phyloP scores from a whole-genome alignment of 2,888 invertebrate genomes.

The Caenorhabditis sp. region DNA sequence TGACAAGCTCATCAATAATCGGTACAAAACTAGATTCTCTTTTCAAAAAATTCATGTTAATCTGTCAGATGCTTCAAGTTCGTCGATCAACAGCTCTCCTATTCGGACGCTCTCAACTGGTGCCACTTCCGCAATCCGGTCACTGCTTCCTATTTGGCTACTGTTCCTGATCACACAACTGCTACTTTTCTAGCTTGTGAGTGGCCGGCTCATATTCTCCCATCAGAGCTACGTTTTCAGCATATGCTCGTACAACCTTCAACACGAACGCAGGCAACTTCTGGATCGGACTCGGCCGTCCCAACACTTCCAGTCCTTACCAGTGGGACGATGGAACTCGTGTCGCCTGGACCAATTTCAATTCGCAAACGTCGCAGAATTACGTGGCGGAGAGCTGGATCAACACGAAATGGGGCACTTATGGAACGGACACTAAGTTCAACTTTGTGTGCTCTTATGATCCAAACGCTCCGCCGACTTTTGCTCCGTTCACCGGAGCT shows the following conservation, averaged over 20 bases:
- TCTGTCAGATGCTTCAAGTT: constrained; percentile 38
- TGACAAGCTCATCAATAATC: background rate
- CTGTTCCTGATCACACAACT: constrained; percentile 3
- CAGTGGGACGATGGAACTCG: background rate
- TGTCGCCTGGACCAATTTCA: background rate
- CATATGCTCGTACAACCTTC: background rate
- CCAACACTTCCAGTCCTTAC: background rate
- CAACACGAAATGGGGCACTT: constrained; percentile 10
- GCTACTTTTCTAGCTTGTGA: constrained; percentile 26
- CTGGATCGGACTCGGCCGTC: constrained; percentile 10
- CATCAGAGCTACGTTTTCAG: background rate
- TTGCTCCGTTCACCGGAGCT: background rate
- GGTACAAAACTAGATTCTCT: no score
- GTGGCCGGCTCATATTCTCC: background rate
- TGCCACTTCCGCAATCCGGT: constrained; percentile 16
- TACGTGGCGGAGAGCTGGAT: constrained; percentile 19
- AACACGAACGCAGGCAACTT: background rate
- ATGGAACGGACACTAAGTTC: background rate
- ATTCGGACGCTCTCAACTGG: constrained; percentile 18
- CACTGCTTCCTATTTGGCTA: constrained; percentile 5
- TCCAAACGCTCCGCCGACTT: background rate
- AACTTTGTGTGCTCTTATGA: constrained; percentile 22
- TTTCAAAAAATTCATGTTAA: no score
- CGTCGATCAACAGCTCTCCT: constrained; percentile 23
- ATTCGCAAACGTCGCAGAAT: background rate